phyloP scores from a whole-genome alignment of 2,113 vertebrate species.

The Ptyas mucosa region DNA sequence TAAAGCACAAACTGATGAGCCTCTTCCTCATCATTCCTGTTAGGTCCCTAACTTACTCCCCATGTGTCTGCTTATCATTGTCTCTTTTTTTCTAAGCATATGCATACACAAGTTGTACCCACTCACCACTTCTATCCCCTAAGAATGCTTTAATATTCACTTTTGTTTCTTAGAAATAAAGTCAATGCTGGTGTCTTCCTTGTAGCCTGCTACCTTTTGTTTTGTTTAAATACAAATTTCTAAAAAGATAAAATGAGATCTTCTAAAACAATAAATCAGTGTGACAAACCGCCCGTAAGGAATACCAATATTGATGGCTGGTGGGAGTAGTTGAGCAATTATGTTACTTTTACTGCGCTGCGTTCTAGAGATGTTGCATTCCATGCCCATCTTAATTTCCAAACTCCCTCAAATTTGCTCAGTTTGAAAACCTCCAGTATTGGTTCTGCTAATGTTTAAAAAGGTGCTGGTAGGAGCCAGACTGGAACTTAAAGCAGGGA shows the following conservation, averaged over 20 bases:
- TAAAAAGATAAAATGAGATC: background rate
- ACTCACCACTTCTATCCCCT: background rate
- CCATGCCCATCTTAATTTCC: background rate
- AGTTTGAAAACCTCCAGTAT: background rate
- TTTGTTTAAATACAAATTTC: background rate
- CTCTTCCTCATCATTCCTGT: background rate
- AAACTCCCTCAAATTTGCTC: background rate
- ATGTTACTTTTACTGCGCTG: background rate
- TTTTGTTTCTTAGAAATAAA: background rate
- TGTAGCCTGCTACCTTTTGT: background rate
- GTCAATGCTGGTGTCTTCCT: background rate
- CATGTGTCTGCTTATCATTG: background rate
- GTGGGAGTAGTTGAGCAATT: background rate
- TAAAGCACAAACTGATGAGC: background rate
- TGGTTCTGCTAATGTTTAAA: background rate
- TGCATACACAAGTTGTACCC: background rate
- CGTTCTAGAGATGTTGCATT: background rate
- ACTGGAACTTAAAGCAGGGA: background rate
- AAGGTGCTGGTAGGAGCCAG: background rate
- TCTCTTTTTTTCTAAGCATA: background rate
- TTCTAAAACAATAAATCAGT: background rate
- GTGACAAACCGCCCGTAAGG: background rate
- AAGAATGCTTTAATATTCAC: background rate
- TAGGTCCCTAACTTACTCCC: background rate
- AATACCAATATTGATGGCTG: background rate